A percentile compares a stretch with the other conserved stretches of the same genome.
Conservation (phyloP, 2,888 invertebrate genomes). For the Dioctria rufipes region DNA sequence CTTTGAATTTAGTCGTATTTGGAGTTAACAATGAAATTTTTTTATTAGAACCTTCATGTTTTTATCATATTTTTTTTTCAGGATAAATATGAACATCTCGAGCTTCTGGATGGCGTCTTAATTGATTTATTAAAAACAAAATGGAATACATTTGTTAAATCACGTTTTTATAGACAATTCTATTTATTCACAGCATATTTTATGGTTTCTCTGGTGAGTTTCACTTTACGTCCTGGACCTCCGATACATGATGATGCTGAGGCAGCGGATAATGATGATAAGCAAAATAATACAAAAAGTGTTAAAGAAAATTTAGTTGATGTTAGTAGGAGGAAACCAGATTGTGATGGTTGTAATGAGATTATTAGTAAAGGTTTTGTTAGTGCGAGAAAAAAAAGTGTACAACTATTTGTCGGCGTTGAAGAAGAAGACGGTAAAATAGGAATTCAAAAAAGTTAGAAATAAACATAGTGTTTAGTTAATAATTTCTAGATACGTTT, state of each 20-base stretch:
- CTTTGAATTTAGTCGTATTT: slow-evolving; percentile 95
- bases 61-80: slow-evolving; percentile 69
- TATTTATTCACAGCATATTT: slow-evolving; percentile 93
- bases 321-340: not conserved
- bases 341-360: slow-evolving; percentile 32
- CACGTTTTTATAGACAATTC: slow-evolving; percentile 94
- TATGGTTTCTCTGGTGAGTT: slow-evolving; percentile 88
- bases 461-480: not conserved
- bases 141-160: slow-evolving; percentile 98
- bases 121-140: slow-evolving; percentile 95
- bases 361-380: slow-evolving; percentile 3
- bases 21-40: slow-evolving; percentile 78
- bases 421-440: too few species aligned
- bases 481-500: slow-evolving; percentile 64
- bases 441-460: not conserved
- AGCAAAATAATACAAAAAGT: slow-evolving; percentile 54
- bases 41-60: slow-evolving; percentile 62
- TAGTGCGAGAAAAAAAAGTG: not conserved
- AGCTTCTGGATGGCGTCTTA: slow-evolving; percentile 93
- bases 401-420: too few species aligned
- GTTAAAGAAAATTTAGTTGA: slow-evolving; percentile 57
- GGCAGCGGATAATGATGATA: slow-evolving; percentile 49
- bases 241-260: slow-evolving; percentile 66
- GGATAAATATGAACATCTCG: slow-evolving; percentile 96
- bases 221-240: slow-evolving; percentile 91